These are phyloP conservation scores for Odontothrips loti DNA, from an alignment of 2,888 invertebrate species.

Conservation along the genomic window DNA sequence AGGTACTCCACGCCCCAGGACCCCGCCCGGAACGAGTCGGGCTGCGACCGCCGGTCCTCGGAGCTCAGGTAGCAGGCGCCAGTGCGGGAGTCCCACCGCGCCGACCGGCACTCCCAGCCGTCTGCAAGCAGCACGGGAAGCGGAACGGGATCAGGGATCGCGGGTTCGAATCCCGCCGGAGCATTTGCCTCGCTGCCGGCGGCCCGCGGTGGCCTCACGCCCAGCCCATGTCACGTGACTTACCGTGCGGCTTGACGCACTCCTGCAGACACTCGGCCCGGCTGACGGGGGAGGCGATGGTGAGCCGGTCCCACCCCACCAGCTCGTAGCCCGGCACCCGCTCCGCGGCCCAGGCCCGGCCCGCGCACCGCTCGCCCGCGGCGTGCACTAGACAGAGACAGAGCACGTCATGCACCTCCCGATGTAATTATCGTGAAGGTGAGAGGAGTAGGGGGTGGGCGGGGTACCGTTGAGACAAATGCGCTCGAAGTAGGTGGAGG, in stretches of 20 bases:
- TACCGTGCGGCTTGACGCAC: conserved; percentile 5
- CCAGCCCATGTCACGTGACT: not conserved
- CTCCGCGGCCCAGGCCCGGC: conserved; percentile 71
- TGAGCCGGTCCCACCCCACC: conserved; percentile 56
- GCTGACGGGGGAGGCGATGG: conserved; percentile 36
- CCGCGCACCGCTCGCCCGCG: conserved; percentile 47
- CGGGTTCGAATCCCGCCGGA: not conserved
- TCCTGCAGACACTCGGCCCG: conserved; percentile 16
- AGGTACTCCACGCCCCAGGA: conserved; percentile 75
- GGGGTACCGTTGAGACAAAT: conserved; percentile 55
- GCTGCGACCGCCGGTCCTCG: conserved; percentile 68
- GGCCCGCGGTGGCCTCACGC: no score
- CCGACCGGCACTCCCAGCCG: conserved; percentile 50
- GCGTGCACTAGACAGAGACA: not conserved
- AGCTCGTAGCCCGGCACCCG: conserved; percentile 70
- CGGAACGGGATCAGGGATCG: not conserved
- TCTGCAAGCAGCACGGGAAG: not conserved
- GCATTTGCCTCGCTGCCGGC: not conserved
- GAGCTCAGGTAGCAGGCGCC: conserved; percentile 63
- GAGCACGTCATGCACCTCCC: conserved; percentile 32
- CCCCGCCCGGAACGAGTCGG: conserved; percentile 67
- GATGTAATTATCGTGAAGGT: no score
- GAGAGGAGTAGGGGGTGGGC: no score
- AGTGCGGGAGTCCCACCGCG: conserved; percentile 48
- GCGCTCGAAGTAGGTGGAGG: conserved; percentile 59